Evolutionary conservation across 2,888 invertebrate species (phyloP), one percentile per base, ranked within the genome.

Genomic region (Spicauda simplicius): DNA sequence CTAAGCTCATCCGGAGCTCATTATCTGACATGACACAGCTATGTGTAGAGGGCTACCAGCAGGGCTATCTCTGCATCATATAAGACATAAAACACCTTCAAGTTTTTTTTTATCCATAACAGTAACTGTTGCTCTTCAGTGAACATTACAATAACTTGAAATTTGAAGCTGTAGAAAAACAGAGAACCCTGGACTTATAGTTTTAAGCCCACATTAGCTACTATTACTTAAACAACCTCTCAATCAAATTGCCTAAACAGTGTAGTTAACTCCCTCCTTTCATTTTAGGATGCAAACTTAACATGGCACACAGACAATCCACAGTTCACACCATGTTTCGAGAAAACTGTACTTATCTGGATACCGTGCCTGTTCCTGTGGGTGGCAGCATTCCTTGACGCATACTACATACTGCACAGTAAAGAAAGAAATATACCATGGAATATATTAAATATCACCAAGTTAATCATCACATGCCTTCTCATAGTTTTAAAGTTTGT

Each of bases 301-400:
- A 95, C 97, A 67, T 98, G 98, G 98, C 84, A 96, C 80, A 96
- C 98, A 18, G 93, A 95, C 8, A 94, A 96, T 85, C 99, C 98
- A 48, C 96, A 97, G 82, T 94, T 99, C 74, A 97, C 99, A 71
- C 94, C 94, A 82, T 99, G 99, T 88, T 98, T 99, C 87, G 97
- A 98, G 89, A 96, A 97, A 85, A 98, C 99, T 0, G 96, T 97
- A 0, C 88, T 99, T 33, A 94, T 98, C 60, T 99, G 99, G 98
- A 89, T 95, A 45, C 99, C 99, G 0, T 97, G 98, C 85, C 93
- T 94, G 61, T 97, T 97, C 85, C 91, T 98, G 16, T 98, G 97
- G 97, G 74, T 95, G 0, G 95, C 97, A 76, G 93, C 96, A 6
- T 90, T 96, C 48, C 90, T 98, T 73, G 97, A 98, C 79, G 92